Base-by-base conservation (phyloP, 2,888 invertebrate genomes). In the Cheilosia soror region DNA sequence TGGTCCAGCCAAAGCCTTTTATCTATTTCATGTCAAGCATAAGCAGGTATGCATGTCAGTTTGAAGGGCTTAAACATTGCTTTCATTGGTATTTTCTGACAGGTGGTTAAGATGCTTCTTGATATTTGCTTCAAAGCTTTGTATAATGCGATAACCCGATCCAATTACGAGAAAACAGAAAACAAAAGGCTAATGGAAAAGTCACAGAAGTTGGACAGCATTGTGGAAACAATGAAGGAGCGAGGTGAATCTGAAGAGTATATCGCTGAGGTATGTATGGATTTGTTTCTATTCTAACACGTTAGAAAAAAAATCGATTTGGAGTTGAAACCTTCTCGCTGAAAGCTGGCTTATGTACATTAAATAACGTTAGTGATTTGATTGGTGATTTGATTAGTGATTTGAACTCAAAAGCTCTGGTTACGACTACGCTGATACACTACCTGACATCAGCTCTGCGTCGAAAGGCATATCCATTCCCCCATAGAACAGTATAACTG, bases 171-270 rank as follows among this genome's bases (percentile, higher is more conserved):
- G 89, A 93, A 94, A 80, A 93, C 91, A 15, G 94, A 94, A 82
- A 96, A 97, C 91, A 96, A 95, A 90, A 94, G 97, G 13, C 94
- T 98, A 83, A 95, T 97, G 80, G 97, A 97, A 90, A 98, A 98
- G 92, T 96, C 97, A 89, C 95, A 97, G 88, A 94, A 97, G 90
- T 95, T 98, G 89, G 96, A 97, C 90, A 95, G 95, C 85, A 96
- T 98, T 62, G 94, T 96, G 78, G 95, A 96, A 90, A 95, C 96
- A 79, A 95, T 98, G 94, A 95, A 95, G 77, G 94, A 95, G 88
- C 95, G 96, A 86, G 96, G 96, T 0, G 96, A 96, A 88, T 94
- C 96, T 0, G 95, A 95, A 76, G 95, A 96, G 88, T 96, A 97
- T 91, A 94, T 97, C 79, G 94, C 95, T 75, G 98, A 98, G 92